phyloP scores from a whole-genome alignment of 2,888 invertebrate genomes.

The Ectemnius continuus region DNA sequence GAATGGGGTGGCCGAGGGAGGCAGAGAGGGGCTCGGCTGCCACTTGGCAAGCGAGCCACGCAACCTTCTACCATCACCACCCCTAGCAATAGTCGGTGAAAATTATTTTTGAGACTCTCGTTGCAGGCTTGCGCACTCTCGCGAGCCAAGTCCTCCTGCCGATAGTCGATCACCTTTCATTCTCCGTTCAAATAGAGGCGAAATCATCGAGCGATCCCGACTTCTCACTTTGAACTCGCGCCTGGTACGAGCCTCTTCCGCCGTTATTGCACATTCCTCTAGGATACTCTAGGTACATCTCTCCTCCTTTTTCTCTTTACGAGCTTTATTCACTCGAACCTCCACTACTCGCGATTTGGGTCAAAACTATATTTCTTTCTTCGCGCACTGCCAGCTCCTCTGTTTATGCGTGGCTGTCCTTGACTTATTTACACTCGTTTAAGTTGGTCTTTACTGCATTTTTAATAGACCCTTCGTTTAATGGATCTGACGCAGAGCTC shows the following conservation, averaged over 20 bases:
- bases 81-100: conserved; percentile 54
- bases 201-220: conserved; percentile 31
- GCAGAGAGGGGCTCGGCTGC: conserved; percentile 10
- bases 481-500: conserved; percentile 6
- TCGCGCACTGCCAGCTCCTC: too few species aligned
- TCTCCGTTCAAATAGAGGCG: neutral
- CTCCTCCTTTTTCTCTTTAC: neutral
- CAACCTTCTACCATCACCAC: neutral
- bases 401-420: too few species aligned
- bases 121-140: conserved; percentile 7
- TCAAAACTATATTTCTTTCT: too few species aligned
- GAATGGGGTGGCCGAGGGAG: conserved; percentile 48
- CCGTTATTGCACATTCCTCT: neutral
- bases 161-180: too few species aligned
- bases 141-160: too few species aligned
- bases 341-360: too few species aligned
- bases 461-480: too few species aligned
- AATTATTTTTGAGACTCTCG: conserved; percentile 58
- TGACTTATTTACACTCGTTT: too few species aligned
- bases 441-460: too few species aligned
- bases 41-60: conserved; percentile 60
- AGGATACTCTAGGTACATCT: neutral
- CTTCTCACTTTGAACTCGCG: conserved; percentile 11
- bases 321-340: too few species aligned
- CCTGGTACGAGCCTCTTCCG: neutral